Evolutionary conservation across 2,888 invertebrate species (phyloP), one percentile per base, ranked within the genome.

Genomic region (Caenorhabditis sp.): DNA sequence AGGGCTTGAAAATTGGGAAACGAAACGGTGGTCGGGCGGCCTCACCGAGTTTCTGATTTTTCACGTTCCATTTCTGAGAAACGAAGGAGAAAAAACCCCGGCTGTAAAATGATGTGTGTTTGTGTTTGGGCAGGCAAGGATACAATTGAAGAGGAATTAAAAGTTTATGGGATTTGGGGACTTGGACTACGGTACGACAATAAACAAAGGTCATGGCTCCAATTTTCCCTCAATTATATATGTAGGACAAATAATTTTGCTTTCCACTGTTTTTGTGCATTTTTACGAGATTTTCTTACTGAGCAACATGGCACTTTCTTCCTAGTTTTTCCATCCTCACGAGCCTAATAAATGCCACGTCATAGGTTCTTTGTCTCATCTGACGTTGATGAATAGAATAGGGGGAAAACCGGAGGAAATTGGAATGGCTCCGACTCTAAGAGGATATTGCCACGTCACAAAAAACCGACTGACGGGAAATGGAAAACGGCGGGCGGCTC

Each of bases 311-410:
- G n/a, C n/a, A n/a, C n/a, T n/a, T n/a, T n/a, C n/a, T n/a, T n/a
- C n/a, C n/a, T n/a, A n/a, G n/a, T n/a, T n/a, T n/a, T n/a, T n/a
- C n/a, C n/a, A n/a, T 26, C 15, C 32, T 28, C 32, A n/a, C n/a
- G n/a, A 13, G 28, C 26, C 11, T 55, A 28, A 26, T 28, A 28
- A n/a, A 28, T 58, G 68, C 58, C 68, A 68, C 44, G 35, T 40
- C 58, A 32, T 9, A 56, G 40, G 15, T 15, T 40, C 40, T 40
- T 3, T 15, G 40, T 40, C 40, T 40, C 40, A 6, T 9, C 40
- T 40, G 40, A 40, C 40, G 13, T 40, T 40, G 40, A 40, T 15
- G 40, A 15, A 40, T 40, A 15, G 35, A 8, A 35, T n/a, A n/a
- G n/a, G n/a, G n/a, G n/a, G n/a, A n/a, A n/a, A n/a, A 6, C 9